Percentiles rank a stretch among this genome's conserved stretches.
These are phyloP conservation scores for Alexandromys fortis DNA, from an alignment of 2,113 vertebrate species.

Conservation along the genomic window DNA sequence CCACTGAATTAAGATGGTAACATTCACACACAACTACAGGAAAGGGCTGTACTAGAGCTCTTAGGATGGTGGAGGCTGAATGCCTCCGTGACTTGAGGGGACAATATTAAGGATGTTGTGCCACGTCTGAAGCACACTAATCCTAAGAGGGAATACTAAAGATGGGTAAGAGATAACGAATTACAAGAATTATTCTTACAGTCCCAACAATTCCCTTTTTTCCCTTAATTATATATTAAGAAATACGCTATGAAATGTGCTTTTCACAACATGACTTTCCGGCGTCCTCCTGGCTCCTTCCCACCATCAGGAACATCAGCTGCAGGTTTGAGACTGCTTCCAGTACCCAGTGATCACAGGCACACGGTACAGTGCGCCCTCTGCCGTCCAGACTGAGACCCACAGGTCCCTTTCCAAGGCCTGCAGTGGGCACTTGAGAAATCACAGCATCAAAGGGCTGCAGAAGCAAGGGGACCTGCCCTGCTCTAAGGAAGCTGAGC, in stretches of 20 bases:
- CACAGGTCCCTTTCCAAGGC: not conserved
- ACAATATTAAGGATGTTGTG: not conserved
- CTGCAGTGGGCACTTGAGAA: constrained; percentile 11
- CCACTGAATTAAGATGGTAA: not conserved
- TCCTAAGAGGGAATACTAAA: not conserved
- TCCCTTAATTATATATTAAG: not conserved
- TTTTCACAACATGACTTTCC: constrained; percentile 20
- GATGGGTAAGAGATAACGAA: not conserved
- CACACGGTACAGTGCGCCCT: not conserved
- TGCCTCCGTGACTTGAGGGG: not conserved
- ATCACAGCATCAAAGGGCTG: not conserved
- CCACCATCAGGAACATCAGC: not conserved
- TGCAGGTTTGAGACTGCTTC: not conserved
- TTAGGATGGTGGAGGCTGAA: not conserved
- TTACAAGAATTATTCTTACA: not conserved
- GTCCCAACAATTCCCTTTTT: not conserved
- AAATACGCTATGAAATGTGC: not conserved
- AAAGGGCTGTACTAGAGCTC: not conserved
- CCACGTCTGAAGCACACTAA: not conserved
- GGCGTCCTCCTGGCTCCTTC: constrained; percentile 17
- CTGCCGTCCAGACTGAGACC: not conserved
- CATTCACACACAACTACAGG: not conserved
- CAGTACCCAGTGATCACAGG: not conserved
- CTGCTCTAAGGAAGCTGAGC: constrained; percentile 10
- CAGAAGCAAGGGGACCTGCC: not conserved